Conservation (phyloP, 2,797 vertebrate species). For the Pantherophis vulpinus region DNA sequence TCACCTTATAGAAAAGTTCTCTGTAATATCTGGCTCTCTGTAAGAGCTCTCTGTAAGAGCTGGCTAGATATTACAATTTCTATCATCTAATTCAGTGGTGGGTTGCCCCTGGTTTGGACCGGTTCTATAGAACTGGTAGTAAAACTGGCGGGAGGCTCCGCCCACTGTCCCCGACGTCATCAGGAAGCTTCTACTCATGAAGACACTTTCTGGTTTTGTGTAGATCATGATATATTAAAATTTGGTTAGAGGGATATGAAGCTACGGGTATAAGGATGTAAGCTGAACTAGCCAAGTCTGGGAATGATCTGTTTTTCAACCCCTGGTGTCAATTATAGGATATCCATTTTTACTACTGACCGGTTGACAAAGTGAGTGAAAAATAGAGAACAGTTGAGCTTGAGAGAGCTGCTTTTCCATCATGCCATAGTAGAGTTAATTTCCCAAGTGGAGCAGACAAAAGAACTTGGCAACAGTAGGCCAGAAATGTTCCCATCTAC, state of each 20-base stretch:
- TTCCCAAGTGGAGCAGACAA: conserved; percentile 65
- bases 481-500: conserved; percentile 65
- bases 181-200: no score
- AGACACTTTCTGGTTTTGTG: background rate
- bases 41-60: no score
- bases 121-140: no score
- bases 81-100: no score
- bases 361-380: conserved; percentile 2
- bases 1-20: no score
- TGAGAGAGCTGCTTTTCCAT: conserved; percentile 51
- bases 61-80: no score
- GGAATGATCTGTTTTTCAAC: background rate
- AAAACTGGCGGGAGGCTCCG: no score
- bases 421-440: conserved; percentile 63
- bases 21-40: no score
- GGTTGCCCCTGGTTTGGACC: no score
- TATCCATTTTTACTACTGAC: background rate
- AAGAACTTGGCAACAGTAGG: conserved; percentile 62
- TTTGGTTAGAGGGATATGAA: background rate
- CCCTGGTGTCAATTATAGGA: background rate
- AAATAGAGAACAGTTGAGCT: conserved; percentile 45
- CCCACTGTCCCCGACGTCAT: no score
- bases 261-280: background rate
- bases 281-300: background rate
- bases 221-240: background rate